phyloP scores from a whole-genome alignment of 2,797 vertebrate genomes.

The Epinephelus awoara region DNA sequence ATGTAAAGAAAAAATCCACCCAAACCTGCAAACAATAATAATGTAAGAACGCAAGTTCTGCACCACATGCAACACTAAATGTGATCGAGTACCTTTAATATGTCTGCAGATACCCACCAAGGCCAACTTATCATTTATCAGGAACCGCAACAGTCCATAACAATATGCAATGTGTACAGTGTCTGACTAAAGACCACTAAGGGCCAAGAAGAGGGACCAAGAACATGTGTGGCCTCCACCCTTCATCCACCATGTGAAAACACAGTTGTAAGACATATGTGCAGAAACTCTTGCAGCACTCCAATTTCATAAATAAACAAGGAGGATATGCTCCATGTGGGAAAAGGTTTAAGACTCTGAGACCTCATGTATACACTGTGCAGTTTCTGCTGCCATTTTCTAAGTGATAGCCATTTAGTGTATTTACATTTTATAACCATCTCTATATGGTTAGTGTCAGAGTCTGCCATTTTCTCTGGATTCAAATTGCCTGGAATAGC shows the following conservation, averaged over 20 bases:
- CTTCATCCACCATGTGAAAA: constrained; percentile 34
- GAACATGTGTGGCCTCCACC: background rate
- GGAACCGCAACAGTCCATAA: background rate
- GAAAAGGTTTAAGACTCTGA: background rate
- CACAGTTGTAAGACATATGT: constrained; percentile 28
- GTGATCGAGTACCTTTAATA: background rate
- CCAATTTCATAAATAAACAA: constrained; percentile 43
- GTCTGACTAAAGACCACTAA: background rate
- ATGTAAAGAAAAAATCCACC: background rate
- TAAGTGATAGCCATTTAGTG: background rate
- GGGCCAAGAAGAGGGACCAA: background rate
- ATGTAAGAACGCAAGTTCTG: background rate
- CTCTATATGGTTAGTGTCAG: too few species aligned
- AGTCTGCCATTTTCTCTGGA: background rate
- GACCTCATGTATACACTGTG: background rate
- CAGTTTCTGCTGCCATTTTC: background rate
- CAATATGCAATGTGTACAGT: background rate
- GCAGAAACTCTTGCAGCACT: constrained; percentile 23
- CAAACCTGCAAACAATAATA: background rate
- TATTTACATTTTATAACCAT: background rate
- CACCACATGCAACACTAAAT: background rate
- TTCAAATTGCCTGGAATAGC: background rate
- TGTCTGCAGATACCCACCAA: constrained; percentile 7
- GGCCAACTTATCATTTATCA: background rate
- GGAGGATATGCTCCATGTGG: constrained; percentile 4